Evolutionary conservation across 2,888 invertebrate species (phyloP).

Genomic region (Noctua janthe): DNA sequence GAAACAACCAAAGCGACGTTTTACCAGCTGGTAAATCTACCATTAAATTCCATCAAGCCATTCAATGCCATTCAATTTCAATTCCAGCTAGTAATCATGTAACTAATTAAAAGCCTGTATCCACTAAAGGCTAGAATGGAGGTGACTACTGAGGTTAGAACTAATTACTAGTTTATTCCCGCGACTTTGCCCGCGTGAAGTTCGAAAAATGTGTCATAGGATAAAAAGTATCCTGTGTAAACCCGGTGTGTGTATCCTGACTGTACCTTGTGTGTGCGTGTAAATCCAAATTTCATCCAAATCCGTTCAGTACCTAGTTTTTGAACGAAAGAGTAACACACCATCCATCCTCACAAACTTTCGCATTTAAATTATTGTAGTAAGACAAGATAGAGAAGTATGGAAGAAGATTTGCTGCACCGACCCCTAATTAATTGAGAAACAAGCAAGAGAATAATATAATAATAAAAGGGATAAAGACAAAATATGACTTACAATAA

Average conservation of each 20-base stretch:
- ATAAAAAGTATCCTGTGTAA: background rate
- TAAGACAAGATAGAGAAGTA: background rate
- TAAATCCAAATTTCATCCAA: background rate
- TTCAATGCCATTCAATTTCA: too few species aligned
- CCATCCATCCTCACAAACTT: background rate
- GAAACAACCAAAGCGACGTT: background rate
- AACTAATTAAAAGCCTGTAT: background rate
- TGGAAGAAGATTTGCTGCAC: background rate
- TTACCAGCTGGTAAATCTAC: background rate
- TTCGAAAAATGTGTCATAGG: background rate
- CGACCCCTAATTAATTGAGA: background rate
- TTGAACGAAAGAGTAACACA: background rate
- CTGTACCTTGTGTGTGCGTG: too few species aligned
- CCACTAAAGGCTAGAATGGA: background rate
- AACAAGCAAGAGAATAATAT: background rate
- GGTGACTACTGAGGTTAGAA: background rate
- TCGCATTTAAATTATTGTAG: background rate
- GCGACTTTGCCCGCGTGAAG: background rate
- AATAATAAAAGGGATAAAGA: background rate
- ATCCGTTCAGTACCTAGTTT: background rate
- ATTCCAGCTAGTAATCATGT: too few species aligned
- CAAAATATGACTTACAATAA: slow-evolving; percentile 18
- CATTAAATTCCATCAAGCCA: too few species aligned
- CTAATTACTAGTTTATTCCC: background rate
- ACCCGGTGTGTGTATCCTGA: too few species aligned